phyloP scores from a whole-genome alignment of 1,140 invertebrate species.

The Drosophila micromelanica region DNA sequence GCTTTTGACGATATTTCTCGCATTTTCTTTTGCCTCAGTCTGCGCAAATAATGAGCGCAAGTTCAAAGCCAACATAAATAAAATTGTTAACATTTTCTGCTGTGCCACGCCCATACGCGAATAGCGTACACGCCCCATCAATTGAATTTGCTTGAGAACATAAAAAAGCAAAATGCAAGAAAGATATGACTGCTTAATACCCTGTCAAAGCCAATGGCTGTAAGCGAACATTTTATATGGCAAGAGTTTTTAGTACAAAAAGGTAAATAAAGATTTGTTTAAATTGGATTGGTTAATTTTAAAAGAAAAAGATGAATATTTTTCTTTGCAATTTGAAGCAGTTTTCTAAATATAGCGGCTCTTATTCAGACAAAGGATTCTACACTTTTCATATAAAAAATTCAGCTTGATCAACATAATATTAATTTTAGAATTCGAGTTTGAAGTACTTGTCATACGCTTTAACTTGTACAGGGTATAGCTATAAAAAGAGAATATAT shows the following conservation, averaged over 20 bases:
- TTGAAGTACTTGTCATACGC: no score
- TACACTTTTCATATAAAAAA: no score
- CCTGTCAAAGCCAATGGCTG: not conserved
- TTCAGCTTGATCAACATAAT: no score
- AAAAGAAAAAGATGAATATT: no score
- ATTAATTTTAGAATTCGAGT: no score
- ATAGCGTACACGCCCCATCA: conserved; percentile 65
- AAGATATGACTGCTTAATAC: not conserved
- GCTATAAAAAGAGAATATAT: conserved; percentile 5
- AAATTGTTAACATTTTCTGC: conserved; percentile 77
- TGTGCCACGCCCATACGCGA: conserved; percentile 35
- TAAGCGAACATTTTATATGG: no score
- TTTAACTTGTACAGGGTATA: conserved; percentile 15
- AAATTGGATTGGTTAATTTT: no score
- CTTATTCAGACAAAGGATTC: no score
- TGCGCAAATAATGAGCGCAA: conserved; percentile 74
- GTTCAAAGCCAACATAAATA: conserved; percentile 83
- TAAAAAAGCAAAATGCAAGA: conserved; percentile 16
- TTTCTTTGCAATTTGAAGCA: no score
- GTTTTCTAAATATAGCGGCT: no score
- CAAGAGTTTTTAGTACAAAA: no score
- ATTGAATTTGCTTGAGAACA: conserved; percentile 63
- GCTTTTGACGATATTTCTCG: conserved; percentile 28
- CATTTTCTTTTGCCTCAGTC: conserved; percentile 9
- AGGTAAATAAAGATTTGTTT: no score